Base-by-base conservation (phyloP, 2,888 invertebrate species). In the Icerya purchasi region DNA sequence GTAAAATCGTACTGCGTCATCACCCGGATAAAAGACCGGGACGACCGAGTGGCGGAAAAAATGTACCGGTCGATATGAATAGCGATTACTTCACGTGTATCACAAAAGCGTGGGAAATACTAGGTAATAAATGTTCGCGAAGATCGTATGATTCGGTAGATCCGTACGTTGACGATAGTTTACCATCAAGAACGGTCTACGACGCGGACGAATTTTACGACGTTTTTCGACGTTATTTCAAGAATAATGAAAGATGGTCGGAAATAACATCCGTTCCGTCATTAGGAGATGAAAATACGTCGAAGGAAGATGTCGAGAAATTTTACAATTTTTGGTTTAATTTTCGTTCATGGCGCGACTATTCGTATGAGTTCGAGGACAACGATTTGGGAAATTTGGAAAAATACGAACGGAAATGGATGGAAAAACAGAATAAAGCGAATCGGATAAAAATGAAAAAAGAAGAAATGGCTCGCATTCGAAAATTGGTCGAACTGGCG, bases 241-340 rank as follows among this genome's bases (percentile, higher is more conserved):
- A 81, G 66, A 74, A 81, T 3, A 90, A 91, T 70, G 76, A 87
- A 1, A 77, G 94, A 57, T 99, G 96, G 94, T 94, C 96, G 0
- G 87, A 84, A 65, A 86, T 82, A 67, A 80, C 79, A 65, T 82
- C 84, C 63, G 91, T 92, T 50, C 97, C 97, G 58, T 73, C 78
- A 62, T 75, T 99, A 57, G 90, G 83, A 5, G 80, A 82, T 68
- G 78, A 80, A n/a, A 76, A 84, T 61, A 82, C 87, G 58, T 74
- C 82, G 1, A 77, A 91, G 58, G 84, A 84, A 64, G 82, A 86
- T 68, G 96, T 99, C 1, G 92, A 97, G 69, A 74, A 77, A 54
- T 99, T 99, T 74, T 98, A 99, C 71, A 83, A 86, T 19, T 98
- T 96, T 72, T 98, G 98, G 98, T 96, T 88, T 72, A 85, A 91